phyloP scores from a whole-genome alignment of 1,140 invertebrate genomes.

The Tigriopus japonicus region DNA sequence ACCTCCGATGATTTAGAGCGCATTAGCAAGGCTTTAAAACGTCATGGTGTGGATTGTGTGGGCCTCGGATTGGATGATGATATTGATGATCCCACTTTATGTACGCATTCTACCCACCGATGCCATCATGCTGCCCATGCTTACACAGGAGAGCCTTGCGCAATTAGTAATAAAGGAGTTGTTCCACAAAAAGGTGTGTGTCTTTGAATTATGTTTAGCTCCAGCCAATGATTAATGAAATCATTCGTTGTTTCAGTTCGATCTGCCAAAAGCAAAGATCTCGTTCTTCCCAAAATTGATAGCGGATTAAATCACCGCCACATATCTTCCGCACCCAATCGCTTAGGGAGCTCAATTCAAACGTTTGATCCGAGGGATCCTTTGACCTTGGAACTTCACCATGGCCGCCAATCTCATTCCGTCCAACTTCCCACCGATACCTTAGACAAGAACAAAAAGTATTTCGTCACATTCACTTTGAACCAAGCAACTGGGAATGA shows the following conservation, averaged over 20 bases:
- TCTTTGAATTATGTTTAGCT: too few species aligned
- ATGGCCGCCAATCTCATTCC: constrained; percentile 3
- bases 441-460: constrained; percentile 6
- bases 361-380: constrained; percentile 1
- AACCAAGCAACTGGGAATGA: not conserved
- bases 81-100: constrained; percentile 28
- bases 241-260: not conserved
- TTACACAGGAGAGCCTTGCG: constrained; percentile 67
- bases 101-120: constrained; percentile 59
- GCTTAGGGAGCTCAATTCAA: not conserved
- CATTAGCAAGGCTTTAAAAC: not conserved
- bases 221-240: constrained; percentile 19
- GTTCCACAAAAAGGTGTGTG: too few species aligned
- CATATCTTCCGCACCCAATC: not conserved
- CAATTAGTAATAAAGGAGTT: constrained; percentile 47
- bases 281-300: constrained; percentile 10
- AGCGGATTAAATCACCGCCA: not conserved
- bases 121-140: constrained; percentile 75
- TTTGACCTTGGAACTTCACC: constrained; percentile 1
- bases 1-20: not conserved
- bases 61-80: too few species aligned
- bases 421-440: constrained; percentile 2
- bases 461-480: constrained; percentile 13
- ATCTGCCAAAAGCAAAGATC: not conserved
- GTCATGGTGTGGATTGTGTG: not conserved